Evolutionary conservation across 2,888 invertebrate genomes (phyloP), one percentile per base, ranked within the genome.

Genomic region (Theodoxus fluviatilis): DNA sequence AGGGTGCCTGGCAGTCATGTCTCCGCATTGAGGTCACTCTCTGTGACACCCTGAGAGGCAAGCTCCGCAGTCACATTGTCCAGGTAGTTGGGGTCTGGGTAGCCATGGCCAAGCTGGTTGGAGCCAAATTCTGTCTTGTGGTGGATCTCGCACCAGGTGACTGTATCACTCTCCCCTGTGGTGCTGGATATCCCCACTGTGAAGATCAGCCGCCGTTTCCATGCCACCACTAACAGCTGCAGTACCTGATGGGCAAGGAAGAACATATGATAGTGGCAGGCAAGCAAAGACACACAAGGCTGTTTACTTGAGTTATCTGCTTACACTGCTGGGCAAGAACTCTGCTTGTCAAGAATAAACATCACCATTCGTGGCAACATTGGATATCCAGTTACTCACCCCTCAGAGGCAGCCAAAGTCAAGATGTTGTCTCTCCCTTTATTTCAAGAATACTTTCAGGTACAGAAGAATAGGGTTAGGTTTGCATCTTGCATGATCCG

Each of bases 91-190:
- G 91, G 90, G 88, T 94, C 94, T 1, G 94, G 94, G 86, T 92
- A 94, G 40, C 86, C 86, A 70, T 86, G 85, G 0, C 85, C 86
- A 0, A 78, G 76, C 57, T 75, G 69, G 74, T 83, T 83, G 28
- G 83, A 77, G 77, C 93, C 92, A 76, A 82, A 77, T 92, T 71
- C 87, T 64, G 94, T 94, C 87, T 94, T 94, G 85, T 94, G 94
- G 82, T 94, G 94, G 73, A 94, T 93, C 82, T 92, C 92, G 84
- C 94, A 94, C 97, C 97, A 97, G 61, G 94, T 92, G 69, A 96
- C 94, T 73, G 95, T 94, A 89, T 96, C 94, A 84, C 94, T 93
- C 79, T 93, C 92, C 0, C 96, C 96, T 0, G 96, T 96, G 0
- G 96, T 97, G 71, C 92, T 92, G 0, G 95, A 96, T 59, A 93